These are phyloP conservation scores for Naja naja DNA, from an alignment of 2,113 vertebrate species.

Conservation along the genomic window DNA sequence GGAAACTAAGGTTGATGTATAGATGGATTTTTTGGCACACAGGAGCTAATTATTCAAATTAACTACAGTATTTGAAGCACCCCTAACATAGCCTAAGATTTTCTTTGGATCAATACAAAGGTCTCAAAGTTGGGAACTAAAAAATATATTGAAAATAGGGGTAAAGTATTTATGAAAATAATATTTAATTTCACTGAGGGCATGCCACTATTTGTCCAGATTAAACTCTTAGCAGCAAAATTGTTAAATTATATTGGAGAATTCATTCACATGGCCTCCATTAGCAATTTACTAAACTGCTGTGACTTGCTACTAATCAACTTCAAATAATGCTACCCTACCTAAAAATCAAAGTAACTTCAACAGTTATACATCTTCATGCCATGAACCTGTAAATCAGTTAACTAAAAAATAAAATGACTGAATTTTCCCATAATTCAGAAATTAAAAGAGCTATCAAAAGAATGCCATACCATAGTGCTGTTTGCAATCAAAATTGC, in stretches of 20 bases:
- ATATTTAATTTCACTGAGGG: conserved; percentile 68
- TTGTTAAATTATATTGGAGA: conserved; percentile 75
- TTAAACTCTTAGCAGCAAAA: conserved; percentile 69
- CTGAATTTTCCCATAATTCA: conserved; percentile 53
- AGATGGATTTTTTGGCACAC: conserved; percentile 70
- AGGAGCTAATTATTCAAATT: conserved; percentile 69
- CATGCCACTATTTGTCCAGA: conserved; percentile 64
- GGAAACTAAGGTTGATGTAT: conserved; percentile 52
- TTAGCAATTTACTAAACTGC: conserved; percentile 74
- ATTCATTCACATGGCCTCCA: conserved; percentile 77
- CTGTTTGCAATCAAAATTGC: conserved; percentile 7
- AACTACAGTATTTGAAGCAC: conserved; percentile 30
- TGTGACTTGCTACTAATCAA: conserved; percentile 73
- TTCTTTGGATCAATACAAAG: conserved; percentile 40
- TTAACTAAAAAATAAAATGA: conserved; percentile 50
- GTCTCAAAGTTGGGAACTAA: conserved; percentile 12
- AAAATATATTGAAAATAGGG: conserved; percentile 22
- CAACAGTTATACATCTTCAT: conserved; percentile 40
- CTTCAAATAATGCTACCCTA: conserved; percentile 69
- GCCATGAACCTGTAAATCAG: conserved; percentile 56
- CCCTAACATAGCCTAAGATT: conserved; percentile 41
- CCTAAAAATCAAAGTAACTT: conserved; percentile 51
- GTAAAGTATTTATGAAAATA: conserved; percentile 68
- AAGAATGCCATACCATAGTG: conserved; percentile 5
- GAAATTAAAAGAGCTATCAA: conserved; percentile 55